Evolutionary conservation across 1,140 invertebrate genomes (phyloP).

Genomic region (Pissodes strobi): DNA sequence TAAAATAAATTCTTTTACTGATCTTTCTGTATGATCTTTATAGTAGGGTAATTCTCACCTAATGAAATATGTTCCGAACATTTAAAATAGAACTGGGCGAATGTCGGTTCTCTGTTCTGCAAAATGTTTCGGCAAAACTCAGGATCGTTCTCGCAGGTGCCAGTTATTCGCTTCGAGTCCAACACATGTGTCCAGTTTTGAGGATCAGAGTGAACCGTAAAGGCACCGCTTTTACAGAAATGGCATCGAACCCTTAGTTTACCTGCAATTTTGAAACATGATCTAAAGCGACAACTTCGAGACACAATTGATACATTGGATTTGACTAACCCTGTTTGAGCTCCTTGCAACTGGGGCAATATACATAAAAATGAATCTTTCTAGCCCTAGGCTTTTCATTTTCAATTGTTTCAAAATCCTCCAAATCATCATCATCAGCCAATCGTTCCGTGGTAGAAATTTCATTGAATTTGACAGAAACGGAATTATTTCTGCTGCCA

Average conservation of each 20-base stretch:
- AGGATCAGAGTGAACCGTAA: slow-evolving; percentile 80
- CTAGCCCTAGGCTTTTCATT: not conserved
- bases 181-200: slow-evolving; percentile 82
- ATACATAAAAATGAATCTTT: slow-evolving; percentile 80
- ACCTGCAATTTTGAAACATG: slow-evolving; percentile 64
- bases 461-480: no score
- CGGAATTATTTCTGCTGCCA: no score
- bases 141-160: slow-evolving; percentile 61
- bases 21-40: no score
- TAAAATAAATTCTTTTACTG: no score
- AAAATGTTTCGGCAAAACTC: slow-evolving; percentile 49
- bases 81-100: slow-evolving; percentile 86
- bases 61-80: slow-evolving; percentile 75
- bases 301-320: no score
- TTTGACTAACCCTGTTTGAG: slow-evolving; percentile 60
- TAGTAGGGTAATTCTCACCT: slow-evolving; percentile 61
- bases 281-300: no score
- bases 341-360: slow-evolving; percentile 72
- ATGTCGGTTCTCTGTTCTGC: slow-evolving; percentile 60
- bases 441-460: no score
- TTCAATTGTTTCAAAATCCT: not conserved
- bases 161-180: slow-evolving; percentile 66
- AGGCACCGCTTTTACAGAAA: slow-evolving; percentile 77
- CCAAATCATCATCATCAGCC: no score
- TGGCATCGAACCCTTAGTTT: slow-evolving; percentile 81